Base-by-base conservation (phyloP, 2,888 invertebrate species). In the Pandemis cinnamomeana region DNA sequence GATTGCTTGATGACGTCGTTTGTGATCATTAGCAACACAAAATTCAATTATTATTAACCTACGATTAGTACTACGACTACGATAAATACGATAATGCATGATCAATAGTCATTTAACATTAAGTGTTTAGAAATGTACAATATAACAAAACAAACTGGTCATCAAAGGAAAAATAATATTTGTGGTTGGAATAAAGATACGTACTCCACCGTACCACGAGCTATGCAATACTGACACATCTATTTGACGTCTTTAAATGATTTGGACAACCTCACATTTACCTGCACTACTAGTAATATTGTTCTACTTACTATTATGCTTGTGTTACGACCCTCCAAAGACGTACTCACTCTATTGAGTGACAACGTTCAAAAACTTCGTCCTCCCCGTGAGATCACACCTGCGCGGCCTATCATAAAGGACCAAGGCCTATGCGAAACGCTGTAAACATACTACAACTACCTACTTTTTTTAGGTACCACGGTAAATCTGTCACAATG, bases 401-500 rank as follows among this genome's bases (percentile, higher is more conserved):
- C 27, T 36, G 27, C 27, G 27, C 27, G 27, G 4, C 27, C 27
- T 44, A 5, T 6, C 44, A 44, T 13, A 51, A 13, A 51, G 5
- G 51, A 48, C 11, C 11, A 48, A 13, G 46, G 46, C 44, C 10
- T 36, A 55, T 55, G 8, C 53, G 15, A 51, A 15, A 5, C 5
- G 11, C 1, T 5, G 27, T 27, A 20, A 27, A 27, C 27, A 27
- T 20, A 20, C 55, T 11, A 58, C 27, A 36, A 36, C 20, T 46
- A 46, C 27, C 10, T 58, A 27, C 1, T 5, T 27, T 27, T 58
- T 7, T 20, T 58, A 27, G 58, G 58, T 58, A 27, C 58, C 27
- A 71, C 64, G 64, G 51, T 66, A 66, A 71, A 66, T 42, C 41
- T 63, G 42, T 13, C 66, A 66, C 71, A 71, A 72, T 62, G 67